A percentile compares a stretch with the other conserved stretches of the same genome.
Conservation (phyloP, 2,113 vertebrate genomes). For the Aythya baeri region DNA sequence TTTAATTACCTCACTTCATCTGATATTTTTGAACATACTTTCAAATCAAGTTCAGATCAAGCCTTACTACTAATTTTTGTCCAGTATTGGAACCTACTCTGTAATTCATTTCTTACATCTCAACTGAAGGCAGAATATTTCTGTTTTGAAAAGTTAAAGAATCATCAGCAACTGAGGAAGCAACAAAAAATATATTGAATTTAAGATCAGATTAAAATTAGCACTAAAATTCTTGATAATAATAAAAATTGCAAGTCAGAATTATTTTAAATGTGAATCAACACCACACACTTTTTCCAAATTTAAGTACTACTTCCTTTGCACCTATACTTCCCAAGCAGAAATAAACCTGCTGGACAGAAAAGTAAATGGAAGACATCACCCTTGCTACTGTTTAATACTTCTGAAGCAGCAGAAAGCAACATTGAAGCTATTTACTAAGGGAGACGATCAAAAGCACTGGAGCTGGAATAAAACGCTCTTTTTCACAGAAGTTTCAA, state of each 20-base stretch:
- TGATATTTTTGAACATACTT: background rate
- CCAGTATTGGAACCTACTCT: background rate
- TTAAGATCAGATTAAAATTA: background rate
- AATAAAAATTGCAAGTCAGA: too few relatives aligned
- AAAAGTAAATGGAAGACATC: background rate
- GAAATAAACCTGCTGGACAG: background rate
- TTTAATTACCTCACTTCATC: background rate
- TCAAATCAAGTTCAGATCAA: background rate
- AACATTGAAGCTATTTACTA: background rate
- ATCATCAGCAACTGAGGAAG: background rate
- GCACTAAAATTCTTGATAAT: background rate
- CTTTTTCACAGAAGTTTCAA: background rate
- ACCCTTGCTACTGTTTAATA: background rate
- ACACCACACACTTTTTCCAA: background rate
- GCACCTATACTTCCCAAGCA: background rate
- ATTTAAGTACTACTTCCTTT: background rate
- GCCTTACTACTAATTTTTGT: background rate
- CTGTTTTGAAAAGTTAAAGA: background rate
- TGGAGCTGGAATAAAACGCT: background rate
- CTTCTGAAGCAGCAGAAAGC: background rate
- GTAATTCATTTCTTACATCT: background rate
- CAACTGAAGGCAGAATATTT: background rate
- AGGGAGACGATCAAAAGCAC: background rate
- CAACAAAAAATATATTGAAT: background rate
- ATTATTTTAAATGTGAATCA: background rate